phyloP scores from a whole-genome alignment of 2,113 vertebrate species.

The Podarcis raffonei region DNA sequence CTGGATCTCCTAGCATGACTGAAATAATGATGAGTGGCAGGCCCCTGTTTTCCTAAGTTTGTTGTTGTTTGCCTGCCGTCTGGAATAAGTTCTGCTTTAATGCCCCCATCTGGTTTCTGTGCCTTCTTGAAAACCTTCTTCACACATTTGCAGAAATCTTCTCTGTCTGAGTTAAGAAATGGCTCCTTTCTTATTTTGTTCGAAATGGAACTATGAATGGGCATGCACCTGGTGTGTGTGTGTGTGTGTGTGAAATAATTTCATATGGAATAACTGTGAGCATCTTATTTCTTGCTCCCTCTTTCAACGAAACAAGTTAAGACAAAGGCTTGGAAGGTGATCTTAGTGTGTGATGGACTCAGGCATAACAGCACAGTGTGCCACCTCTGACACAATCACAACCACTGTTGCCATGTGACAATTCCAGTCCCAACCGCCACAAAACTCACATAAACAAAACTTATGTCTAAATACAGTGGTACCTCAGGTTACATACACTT shows the following conservation, averaged over 20 bases:
- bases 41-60: background rate
- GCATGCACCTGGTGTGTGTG: too few species aligned
- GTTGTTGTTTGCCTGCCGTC: background rate
- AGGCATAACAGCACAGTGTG: conserved; percentile 64
- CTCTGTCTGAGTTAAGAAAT: background rate
- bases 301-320: background rate
- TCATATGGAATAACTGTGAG: background rate
- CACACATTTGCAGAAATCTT: background rate
- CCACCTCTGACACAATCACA: conserved; percentile 57
- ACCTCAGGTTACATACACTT: too few species aligned
- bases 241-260: background rate
- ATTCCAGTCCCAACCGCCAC: conserved; percentile 58
- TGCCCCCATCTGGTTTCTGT: too few species aligned
- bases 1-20: background rate
- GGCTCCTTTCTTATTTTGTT: background rate
- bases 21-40: background rate
- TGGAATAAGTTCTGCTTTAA: background rate
- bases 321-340: conserved; percentile 40
- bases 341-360: conserved; percentile 48
- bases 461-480: background rate
- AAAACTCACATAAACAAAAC: background rate
- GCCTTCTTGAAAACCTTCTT: background rate
- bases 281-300: too few species aligned
- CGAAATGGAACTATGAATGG: background rate
- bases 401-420: conserved; percentile 51